Base-by-base conservation (phyloP, 2,888 invertebrate genomes). In the Acanthoscelides obtectus region DNA sequence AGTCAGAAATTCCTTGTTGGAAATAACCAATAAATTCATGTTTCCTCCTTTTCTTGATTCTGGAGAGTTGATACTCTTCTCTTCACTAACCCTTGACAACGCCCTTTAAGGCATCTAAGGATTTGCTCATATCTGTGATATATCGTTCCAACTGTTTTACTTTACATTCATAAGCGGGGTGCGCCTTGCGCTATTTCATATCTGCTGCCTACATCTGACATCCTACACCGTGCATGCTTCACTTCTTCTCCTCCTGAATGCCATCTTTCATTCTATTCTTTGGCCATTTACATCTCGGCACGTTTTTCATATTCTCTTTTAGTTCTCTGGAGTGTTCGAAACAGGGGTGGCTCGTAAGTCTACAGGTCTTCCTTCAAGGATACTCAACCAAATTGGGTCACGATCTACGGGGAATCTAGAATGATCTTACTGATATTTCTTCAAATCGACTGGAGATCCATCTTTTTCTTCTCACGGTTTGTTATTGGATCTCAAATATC, bases 241-340 rank as follows among this genome's bases (percentile, higher is more conserved):
- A 82, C 83, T n/a, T n/a, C n/a, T n/a, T n/a, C n/a, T n/a, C n/a
- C n/a, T 84, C 84, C 83, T 83, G 83, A 83, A 83, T 81, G 81
- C 82, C 84, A 84, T 84, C 84, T 83, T 83, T 84, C 83, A 84
- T 84, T 82, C 83, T 76, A 84, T 84, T 84, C 83, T 84, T 84
- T 83, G 78, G 79, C 79, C 83, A 84, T 85, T 84, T 84, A 82
- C 83, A 72, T 73, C 73, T 72, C 75, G 45, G 80, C 81, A 80
- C 80, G 78, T 75, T 75, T 76, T 76, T 76, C 78, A 73, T 76
- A 76, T 77, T 78, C 73, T 75, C 74, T 72, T 21, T 45, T 68
- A 25, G 22, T 45, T n/a, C n/a, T n/a, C n/a, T n/a, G 17, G 17
- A 45, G 45, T 12, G 45, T 17, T 17, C 12, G 45, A 45, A 17